A percentile compares a stretch with the other conserved stretches of the same genome.
These are phyloP conservation scores for Ailuropoda melanoleuca DNA, from an alignment of 2,113 vertebrate species.

Conservation along the genomic window DNA sequence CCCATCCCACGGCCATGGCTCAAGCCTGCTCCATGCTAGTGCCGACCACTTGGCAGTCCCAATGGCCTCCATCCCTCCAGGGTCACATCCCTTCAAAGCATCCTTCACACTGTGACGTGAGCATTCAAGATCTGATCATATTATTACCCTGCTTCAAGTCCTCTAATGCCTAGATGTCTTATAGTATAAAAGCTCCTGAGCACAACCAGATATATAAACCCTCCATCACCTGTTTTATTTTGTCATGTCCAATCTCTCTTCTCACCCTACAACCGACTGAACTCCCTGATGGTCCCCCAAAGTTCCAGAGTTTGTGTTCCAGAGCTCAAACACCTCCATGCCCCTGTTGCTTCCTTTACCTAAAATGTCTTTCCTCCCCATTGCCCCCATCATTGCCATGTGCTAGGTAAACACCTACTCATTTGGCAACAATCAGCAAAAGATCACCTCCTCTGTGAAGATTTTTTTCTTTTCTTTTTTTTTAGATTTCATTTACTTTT, in stretches of 20 bases:
- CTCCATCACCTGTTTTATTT: background rate
- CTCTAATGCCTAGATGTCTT: background rate
- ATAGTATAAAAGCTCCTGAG: background rate
- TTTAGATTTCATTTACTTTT: background rate
- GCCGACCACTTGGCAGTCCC: background rate
- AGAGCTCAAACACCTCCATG: background rate
- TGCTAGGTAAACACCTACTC: background rate
- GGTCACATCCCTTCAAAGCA: background rate
- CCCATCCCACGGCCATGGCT: background rate
- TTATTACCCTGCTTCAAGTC: background rate
- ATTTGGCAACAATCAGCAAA: background rate
- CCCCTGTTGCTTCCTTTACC: background rate
- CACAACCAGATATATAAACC: too few species aligned
- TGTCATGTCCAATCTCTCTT: background rate
- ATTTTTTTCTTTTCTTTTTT: background rate
- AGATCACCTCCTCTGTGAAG: background rate
- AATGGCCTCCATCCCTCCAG: background rate
- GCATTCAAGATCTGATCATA: background rate
- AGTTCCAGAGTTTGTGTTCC: background rate
- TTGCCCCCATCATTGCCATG: rapidly evolving
- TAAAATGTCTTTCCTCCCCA: too few species aligned
- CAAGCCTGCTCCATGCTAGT: background rate
- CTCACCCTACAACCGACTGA: background rate
- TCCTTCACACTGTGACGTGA: background rate
- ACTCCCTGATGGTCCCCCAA: background rate